Conservation (phyloP, 2,888 invertebrate species). For the Pristionchus arcanus region DNA sequence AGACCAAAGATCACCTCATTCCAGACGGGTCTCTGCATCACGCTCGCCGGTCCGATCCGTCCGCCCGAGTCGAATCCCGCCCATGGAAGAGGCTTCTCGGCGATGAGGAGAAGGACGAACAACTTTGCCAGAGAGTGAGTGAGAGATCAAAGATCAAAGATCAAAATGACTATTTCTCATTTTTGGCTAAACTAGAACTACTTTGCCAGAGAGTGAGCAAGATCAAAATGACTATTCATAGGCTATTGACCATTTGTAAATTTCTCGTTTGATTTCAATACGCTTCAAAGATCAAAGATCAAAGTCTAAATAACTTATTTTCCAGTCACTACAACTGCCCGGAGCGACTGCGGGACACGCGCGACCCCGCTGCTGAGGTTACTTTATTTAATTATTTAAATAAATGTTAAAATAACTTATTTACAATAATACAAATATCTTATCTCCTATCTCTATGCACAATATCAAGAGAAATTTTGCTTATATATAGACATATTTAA, state of each 20-base stretch:
- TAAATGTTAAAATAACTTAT: too few species aligned
- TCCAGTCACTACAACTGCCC: slow-evolving; percentile 53
- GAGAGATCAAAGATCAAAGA: too few species aligned
- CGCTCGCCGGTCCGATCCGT: slow-evolving; percentile 44
- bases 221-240: too few species aligned
- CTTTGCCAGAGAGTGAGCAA: too few species aligned
- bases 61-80: slow-evolving; percentile 44
- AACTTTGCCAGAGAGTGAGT: slow-evolving; percentile 50
- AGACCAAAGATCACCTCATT: not conserved
- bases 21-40: slow-evolving; percentile 22
- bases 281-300: too few species aligned
- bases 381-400: not conserved
- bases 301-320: not conserved
- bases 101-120: not conserved
- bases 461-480: too few species aligned
- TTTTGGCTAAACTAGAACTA: too few species aligned
- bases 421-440: too few species aligned
- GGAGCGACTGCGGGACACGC: slow-evolving; percentile 23
- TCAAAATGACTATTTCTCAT: too few species aligned
- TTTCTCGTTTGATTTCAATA: too few species aligned
- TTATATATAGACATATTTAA: not conserved
- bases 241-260: too few species aligned
- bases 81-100: slow-evolving; percentile 16
- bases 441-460: too few species aligned
- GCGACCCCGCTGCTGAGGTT: not conserved